Evolutionary conservation across 2,888 invertebrate genomes (phyloP), one percentile per base, ranked within the genome.

Genomic region (Ischnus inquisitorius): DNA sequence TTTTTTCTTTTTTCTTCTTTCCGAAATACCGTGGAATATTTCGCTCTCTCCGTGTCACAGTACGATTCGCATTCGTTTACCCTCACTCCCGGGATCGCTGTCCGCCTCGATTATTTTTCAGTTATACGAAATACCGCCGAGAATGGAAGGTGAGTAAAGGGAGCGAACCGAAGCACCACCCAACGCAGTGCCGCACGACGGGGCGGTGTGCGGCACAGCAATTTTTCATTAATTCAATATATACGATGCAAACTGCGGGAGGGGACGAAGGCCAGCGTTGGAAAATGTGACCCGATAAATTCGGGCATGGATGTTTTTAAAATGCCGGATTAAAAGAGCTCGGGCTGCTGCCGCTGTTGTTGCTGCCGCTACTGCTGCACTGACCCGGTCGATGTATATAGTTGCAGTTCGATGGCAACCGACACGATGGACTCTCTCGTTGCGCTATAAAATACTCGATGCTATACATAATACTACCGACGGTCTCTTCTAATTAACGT

Each of bases 221-320:
- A 25, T 68, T 60, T 80, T 69, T 57, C 51, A 75, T 67, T 41
- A 43, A 68, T 39, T 60, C 41, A 64, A 75, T 75, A 54, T 75
- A 54, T 67, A 74, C 41, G 22, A 62, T 34, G 25, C 22, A 25
- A 16, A 69, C 3, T 19, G 28, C 1, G n/a, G 12, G 14, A 22
- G 14, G 19, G 22, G 3, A 34, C 10, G 62, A 19, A 28, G 41
- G 46, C 54, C 57, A 25, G 16, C 34, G 41, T n/a, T 71, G 19
- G 64, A 69, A 67, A 72, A 57, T 67, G 60, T 43, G n/a, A 34
- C 57, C 60, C 67, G 43, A 82, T 68, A 60, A 43, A 78, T 82
- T 82, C 14, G 57, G 25, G 19, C 43, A 67, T 74, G 34, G 46
- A 54, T 72, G 10, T 64, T 71, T 79, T 65, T 54, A 57, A 25